Evolutionary conservation across 1,140 invertebrate genomes (phyloP).

Genomic region (Parasteatoda tepidariorum): DNA sequence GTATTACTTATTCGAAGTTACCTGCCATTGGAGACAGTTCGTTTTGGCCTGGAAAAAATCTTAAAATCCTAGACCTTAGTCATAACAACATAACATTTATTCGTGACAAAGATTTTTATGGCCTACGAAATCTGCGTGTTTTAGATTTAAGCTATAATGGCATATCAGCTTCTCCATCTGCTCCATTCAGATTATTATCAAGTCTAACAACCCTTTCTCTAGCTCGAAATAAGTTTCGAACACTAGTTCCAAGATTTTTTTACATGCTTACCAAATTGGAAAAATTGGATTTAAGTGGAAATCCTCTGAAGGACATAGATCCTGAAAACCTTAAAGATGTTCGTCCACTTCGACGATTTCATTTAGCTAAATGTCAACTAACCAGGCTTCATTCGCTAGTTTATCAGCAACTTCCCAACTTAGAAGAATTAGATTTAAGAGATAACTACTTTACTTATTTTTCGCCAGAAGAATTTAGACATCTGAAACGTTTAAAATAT

Average conservation of each 20-base stretch:
- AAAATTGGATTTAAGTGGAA: slow-evolving; percentile 79
- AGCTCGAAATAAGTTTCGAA: slow-evolving; percentile 77
- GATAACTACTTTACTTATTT: slow-evolving; percentile 80
- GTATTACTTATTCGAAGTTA: slow-evolving; percentile 80
- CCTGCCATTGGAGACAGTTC: slow-evolving; percentile 82
- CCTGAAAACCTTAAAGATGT: slow-evolving; percentile 68
- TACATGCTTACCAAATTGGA: slow-evolving; percentile 76
- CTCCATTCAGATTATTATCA: slow-evolving; percentile 77
- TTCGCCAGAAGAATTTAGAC: slow-evolving; percentile 68
- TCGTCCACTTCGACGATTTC: slow-evolving; percentile 74
- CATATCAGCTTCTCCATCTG: slow-evolving; percentile 73
- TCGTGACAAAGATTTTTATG: slow-evolving; percentile 68
- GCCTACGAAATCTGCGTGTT: slow-evolving; percentile 68
- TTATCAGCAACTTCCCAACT: slow-evolving; percentile 62
- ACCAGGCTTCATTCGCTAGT: slow-evolving; percentile 63
- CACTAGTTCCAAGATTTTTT: slow-evolving; percentile 77
- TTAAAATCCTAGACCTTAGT: slow-evolving; percentile 78
- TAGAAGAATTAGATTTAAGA: slow-evolving; percentile 64
- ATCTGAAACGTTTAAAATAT: slow-evolving; percentile 72
- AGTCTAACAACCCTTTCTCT: slow-evolving; percentile 77
- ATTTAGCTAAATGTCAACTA: slow-evolving; percentile 70
- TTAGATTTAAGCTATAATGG: slow-evolving; percentile 71
- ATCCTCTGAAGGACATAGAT: slow-evolving; percentile 80
- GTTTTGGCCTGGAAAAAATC: slow-evolving; percentile 79
- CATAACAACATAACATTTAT: slow-evolving; percentile 82